These are phyloP conservation scores for Botrylloides violaceus DNA, from an alignment of 23 tunicate species.

Conservation along the genomic window DNA sequence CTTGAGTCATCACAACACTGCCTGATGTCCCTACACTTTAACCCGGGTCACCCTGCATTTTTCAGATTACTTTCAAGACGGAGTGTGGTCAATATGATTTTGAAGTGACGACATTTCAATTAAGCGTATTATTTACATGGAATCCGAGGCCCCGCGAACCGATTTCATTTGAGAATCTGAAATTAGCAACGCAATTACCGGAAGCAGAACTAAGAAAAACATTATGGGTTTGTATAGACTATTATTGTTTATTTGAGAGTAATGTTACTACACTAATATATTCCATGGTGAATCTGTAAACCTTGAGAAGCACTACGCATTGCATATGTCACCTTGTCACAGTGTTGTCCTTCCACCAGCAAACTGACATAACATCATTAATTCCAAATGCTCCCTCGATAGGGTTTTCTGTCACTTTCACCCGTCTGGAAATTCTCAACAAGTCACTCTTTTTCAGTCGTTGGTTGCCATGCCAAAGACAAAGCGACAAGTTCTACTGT, in stretches of 20 bases:
- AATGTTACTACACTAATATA: too few species aligned
- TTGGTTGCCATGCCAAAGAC: conserved; percentile 46
- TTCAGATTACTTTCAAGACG: conserved; percentile 77
- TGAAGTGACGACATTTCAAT: conserved; percentile 82
- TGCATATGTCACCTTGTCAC: too few species aligned
- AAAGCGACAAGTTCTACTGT: conserved; percentile 69
- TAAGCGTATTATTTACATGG: conserved; percentile 73
- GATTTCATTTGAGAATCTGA: conserved; percentile 61
- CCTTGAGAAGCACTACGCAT: too few species aligned
- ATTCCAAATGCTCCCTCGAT: too few species aligned
- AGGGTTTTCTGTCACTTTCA: too few species aligned
- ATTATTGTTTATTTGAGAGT: background rate
- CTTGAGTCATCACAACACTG: too few species aligned
- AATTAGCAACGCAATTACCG: conserved; percentile 78
- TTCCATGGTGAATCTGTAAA: too few species aligned
- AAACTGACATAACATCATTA: too few species aligned
- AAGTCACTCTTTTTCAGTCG: conserved; percentile 29
- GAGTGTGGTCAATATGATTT: conserved; percentile 78
- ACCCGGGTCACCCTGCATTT: too few species aligned
- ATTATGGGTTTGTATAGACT: conserved; percentile 49
- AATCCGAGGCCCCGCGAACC: conserved; percentile 51
- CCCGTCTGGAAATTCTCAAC: too few species aligned
- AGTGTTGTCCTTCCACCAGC: too few species aligned
- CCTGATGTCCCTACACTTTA: too few species aligned
- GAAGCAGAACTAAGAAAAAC: conserved; percentile 69